Conservation (phyloP, 1,140 invertebrate genomes). For the Saccostrea echinata region DNA sequence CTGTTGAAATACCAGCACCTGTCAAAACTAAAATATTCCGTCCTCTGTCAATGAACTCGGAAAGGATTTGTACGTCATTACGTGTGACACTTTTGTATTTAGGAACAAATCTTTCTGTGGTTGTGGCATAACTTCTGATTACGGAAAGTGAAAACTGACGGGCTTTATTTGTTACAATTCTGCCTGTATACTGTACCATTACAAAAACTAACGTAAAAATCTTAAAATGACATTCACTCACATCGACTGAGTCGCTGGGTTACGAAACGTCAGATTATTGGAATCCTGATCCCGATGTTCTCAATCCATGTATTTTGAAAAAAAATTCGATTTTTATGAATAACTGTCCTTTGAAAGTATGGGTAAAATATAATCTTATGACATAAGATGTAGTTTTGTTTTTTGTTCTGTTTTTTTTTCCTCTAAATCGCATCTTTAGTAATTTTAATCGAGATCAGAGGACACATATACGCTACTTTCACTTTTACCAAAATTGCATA, state of each 20-base stretch:
- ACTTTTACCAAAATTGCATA: not conserved
- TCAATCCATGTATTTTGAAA: no score
- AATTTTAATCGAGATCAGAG: not conserved
- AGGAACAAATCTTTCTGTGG: constrained; percentile 64
- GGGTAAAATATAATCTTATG: not conserved
- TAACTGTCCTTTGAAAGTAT: no score
- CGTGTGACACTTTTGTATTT: constrained; percentile 70
- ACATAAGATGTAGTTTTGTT: no score
- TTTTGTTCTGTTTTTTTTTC: no score
- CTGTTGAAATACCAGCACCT: constrained; percentile 97
- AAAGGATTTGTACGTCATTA: constrained; percentile 84
- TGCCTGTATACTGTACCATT: not conserved
- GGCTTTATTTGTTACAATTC: not conserved
- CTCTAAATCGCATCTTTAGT: not conserved
- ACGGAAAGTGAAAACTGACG: not conserved
- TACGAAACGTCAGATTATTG: not conserved
- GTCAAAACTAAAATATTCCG: constrained; percentile 86
- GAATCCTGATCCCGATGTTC: not conserved
- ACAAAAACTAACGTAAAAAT: not conserved
- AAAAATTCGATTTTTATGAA: no score
- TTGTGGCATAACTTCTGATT: not conserved
- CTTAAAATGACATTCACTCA: not conserved
- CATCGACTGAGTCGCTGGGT: not conserved
- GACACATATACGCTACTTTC: not conserved
- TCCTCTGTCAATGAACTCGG: constrained; percentile 84